Percentiles rank a stretch among this genome's conserved stretches.
These are phyloP conservation scores for Peromyscus californicus DNA, from an alignment of 2,113 vertebrate genomes.

Conservation along the genomic window DNA sequence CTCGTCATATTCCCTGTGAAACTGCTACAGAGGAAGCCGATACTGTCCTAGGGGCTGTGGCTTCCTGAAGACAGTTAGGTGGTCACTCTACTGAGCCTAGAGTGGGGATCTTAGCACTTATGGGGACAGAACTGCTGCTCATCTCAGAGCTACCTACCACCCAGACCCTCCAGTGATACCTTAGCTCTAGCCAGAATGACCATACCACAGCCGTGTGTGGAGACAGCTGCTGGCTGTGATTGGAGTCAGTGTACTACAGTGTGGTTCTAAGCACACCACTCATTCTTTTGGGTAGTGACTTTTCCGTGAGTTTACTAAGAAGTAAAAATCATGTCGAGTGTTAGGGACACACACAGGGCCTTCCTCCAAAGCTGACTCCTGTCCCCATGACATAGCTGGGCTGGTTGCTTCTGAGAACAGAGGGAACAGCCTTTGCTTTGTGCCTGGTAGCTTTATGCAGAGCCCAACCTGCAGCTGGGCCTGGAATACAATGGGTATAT, in stretches of 20 bases:
- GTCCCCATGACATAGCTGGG: neutral
- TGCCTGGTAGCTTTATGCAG: neutral
- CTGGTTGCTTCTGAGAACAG: neutral
- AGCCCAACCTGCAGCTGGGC: too few species aligned
- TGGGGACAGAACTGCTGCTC: neutral
- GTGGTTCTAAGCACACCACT: too few species aligned
- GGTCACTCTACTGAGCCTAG: neutral
- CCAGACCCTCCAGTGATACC: too few species aligned
- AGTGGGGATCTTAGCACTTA: neutral
- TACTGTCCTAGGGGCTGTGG: too few species aligned
- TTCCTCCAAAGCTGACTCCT: neutral
- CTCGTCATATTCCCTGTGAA: neutral
- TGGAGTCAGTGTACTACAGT: neutral
- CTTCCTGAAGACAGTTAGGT: neutral
- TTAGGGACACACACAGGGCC: neutral
- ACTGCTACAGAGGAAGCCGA: neutral
- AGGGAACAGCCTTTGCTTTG: too few species aligned
- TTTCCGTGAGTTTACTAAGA: neutral
- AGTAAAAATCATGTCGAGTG: neutral
- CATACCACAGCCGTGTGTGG: neutral
- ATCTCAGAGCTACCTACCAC: neutral
- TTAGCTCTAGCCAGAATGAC: neutral
- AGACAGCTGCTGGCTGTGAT: neutral
- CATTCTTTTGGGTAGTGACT: neutral
- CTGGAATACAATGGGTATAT: neutral